phyloP scores from a whole-genome alignment of 1,140 invertebrate species.

The Ooceraea biroi region DNA sequence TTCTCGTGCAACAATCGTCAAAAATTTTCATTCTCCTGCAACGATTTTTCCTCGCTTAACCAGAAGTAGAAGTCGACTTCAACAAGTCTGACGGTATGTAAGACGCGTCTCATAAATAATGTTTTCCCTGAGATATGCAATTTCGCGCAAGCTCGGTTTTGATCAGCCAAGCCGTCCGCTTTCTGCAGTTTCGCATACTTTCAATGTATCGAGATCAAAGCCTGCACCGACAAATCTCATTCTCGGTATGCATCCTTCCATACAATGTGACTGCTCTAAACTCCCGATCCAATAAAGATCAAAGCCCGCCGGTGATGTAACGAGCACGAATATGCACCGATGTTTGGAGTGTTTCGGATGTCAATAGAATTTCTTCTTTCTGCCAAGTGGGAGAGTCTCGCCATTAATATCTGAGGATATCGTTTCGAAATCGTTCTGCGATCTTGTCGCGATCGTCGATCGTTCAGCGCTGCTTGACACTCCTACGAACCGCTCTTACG shows the following conservation, averaged over 20 bases:
- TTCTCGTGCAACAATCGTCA: constrained; percentile 48
- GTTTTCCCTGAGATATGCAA: neutral
- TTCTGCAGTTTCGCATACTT: constrained; percentile 18
- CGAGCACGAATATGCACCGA: neutral
- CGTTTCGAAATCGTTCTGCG: neutral
- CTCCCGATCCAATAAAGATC: neutral
- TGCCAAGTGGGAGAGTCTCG: neutral
- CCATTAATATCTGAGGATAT: neutral
- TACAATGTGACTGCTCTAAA: constrained; percentile 4
- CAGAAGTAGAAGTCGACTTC: neutral
- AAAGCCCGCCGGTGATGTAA: constrained; percentile 7
- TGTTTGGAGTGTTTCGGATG: neutral
- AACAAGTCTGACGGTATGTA: neutral
- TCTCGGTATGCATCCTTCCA: constrained; percentile 9
- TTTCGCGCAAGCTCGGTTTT: neutral
- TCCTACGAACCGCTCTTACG: neutral
- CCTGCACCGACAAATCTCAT: neutral
- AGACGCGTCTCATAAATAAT: neutral
- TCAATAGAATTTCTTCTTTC: neutral
- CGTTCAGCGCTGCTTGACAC: too few species aligned
- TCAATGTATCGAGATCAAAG: constrained; percentile 7
- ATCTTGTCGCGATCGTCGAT: neutral
- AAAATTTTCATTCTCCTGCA: constrained; percentile 32
- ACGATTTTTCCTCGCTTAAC: neutral
- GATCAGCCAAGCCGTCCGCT: neutral